These are phyloP conservation scores for Choreutis nemorana DNA, from an alignment of 2,888 invertebrate genomes.

Conservation along the genomic window DNA sequence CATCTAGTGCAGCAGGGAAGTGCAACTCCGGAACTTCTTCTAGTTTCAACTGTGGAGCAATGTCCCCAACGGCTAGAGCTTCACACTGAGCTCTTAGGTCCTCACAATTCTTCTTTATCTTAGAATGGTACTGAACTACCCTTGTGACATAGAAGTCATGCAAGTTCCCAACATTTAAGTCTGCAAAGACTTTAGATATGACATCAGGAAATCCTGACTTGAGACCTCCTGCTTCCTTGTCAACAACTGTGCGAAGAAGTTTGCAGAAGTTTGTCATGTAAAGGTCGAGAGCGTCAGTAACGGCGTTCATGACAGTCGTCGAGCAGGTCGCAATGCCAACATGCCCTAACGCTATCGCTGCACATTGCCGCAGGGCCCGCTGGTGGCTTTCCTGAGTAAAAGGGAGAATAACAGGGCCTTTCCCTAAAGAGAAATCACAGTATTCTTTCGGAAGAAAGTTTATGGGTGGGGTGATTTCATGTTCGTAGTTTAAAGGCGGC, in stretches of 20 bases:
- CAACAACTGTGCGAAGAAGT: conserved; percentile 41
- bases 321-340: conserved; percentile 45
- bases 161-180: conserved; percentile 47
- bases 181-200: conserved; percentile 52
- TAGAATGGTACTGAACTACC: conserved; percentile 43
- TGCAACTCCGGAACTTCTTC: conserved; percentile 62
- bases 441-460: conserved; percentile 49
- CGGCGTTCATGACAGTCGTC: conserved; percentile 38
- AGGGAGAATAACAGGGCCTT: conserved; percentile 42
- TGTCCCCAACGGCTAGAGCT: conserved; percentile 34
- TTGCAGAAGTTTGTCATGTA: conserved; percentile 54
- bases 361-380: conserved; percentile 46
- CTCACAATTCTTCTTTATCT: conserved; percentile 37
- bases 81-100: conserved; percentile 35
- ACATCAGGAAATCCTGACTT: conserved; percentile 52
- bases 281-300: conserved; percentile 44
- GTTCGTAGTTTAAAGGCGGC: conserved; percentile 35
- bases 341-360: conserved; percentile 51
- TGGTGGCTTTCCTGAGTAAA: conserved; percentile 57
- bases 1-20: conserved; percentile 58
- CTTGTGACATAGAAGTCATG: conserved; percentile 51
- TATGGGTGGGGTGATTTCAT: conserved; percentile 36
- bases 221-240: conserved; percentile 45
- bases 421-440: conserved; percentile 52
- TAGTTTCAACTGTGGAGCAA: conserved; percentile 45